Conservation (phyloP, 2,888 invertebrate species). For the Dermolepida albohirtum region DNA sequence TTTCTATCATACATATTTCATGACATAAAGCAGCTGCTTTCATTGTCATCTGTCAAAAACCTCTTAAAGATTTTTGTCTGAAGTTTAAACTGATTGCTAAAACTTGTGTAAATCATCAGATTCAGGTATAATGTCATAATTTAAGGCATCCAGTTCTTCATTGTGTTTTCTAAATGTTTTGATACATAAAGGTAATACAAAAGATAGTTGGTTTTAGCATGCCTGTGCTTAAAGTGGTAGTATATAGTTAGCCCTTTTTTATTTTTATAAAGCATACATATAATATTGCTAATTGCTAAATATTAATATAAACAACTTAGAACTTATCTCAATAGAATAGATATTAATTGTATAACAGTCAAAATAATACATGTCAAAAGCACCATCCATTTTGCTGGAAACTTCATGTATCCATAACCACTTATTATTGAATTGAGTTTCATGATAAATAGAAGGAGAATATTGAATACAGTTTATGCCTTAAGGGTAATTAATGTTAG, state of each 20-base stretch:
- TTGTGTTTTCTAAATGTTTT: slow-evolving; percentile 5
- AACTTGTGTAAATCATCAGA: slow-evolving; percentile 5
- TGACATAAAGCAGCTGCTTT: slow-evolving; percentile 37
- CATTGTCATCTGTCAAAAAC: slow-evolving; percentile 32
- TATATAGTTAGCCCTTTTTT: background rate
- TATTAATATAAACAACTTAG: background rate
- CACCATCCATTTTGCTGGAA: background rate
- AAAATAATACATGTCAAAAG: too few species aligned
- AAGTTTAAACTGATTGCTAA: background rate
- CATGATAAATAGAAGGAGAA: background rate
- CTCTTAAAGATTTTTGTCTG: slow-evolving; percentile 18
- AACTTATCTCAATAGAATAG: too few species aligned
- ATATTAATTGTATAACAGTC: too few species aligned
- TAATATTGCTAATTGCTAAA: background rate
- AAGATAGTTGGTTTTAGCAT: slow-evolving; percentile 15
- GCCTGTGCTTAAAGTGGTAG: background rate
- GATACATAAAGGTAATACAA: background rate
- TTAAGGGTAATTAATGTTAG: too few species aligned
- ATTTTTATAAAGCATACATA: background rate
- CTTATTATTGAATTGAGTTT: background rate
- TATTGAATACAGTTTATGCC: background rate
- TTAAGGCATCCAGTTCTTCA: background rate
- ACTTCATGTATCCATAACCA: background rate
- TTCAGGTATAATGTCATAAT: slow-evolving; percentile 19
- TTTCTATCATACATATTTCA: background rate